A percentile compares a stretch with the other conserved stretches of the same genome.
Evolutionary conservation across 2,113 vertebrate species (phyloP).

Genomic region (Macrotis lagotis): DNA sequence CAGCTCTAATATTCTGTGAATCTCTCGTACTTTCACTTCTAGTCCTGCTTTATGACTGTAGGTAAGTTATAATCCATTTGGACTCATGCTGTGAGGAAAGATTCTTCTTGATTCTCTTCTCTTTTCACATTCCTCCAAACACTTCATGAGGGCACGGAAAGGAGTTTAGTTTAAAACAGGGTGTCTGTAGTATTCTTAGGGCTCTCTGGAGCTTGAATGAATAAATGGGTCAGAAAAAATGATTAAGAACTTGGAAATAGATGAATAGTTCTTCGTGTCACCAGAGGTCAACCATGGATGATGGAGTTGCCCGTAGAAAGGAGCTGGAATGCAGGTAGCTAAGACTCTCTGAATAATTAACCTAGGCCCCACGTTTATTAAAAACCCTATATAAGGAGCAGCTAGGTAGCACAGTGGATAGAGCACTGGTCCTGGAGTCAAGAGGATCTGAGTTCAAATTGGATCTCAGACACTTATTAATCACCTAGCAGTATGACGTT

Average conservation of each 20-base stretch:
- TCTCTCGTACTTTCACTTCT: background rate
- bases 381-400: too few relatives aligned
- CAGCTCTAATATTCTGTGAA: background rate
- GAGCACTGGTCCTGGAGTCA: too few relatives aligned
- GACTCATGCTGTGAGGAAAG: background rate
- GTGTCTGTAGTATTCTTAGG: rapidly evolving
- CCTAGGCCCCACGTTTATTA: background rate
- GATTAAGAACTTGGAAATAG: background rate
- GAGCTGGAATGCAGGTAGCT: background rate
- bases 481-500: too few relatives aligned
- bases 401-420: too few relatives aligned
- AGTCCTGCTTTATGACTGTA: background rate
- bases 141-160: background rate
- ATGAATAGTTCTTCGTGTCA: background rate
- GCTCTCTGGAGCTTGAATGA: background rate
- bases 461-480: too few relatives aligned
- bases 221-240: background rate
- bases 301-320: background rate
- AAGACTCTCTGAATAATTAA: slow-evolving; percentile 23
- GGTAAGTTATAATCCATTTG: background rate
- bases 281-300: background rate
- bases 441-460: too few relatives aligned
- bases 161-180: background rate
- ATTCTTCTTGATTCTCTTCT: slow-evolving; percentile 7
- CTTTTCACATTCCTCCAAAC: too few relatives aligned